Evolutionary conservation across 2,113 vertebrate genomes (phyloP).

Genomic region (Zootoca vivipara): DNA sequence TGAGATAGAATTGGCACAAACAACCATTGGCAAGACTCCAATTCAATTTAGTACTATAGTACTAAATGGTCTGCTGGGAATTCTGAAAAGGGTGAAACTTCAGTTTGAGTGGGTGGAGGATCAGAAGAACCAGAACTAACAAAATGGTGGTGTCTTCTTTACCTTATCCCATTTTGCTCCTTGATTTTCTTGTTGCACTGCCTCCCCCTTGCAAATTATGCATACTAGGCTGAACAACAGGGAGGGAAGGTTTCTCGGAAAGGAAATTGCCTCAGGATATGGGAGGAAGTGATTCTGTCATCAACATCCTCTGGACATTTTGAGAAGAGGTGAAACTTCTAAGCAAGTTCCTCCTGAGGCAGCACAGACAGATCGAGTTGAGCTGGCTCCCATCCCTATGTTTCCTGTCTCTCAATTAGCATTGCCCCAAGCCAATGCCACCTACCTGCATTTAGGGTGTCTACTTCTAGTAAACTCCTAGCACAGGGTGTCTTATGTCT

Average conservation of each 20-base stretch:
- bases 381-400: background rate
- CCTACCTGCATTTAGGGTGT: background rate
- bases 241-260: background rate
- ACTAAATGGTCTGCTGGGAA: background rate
- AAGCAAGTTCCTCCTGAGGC: constrained; percentile 7
- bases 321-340: constrained; percentile 3
- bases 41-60: background rate
- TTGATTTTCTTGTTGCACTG: background rate
- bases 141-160: background rate
- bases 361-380: background rate
- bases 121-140: background rate
- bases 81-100: background rate
- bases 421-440: background rate
- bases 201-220: background rate
- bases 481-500: background rate
- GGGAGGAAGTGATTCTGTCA: constrained; percentile 10
- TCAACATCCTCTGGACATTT: constrained; percentile 5
- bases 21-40: background rate
- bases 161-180: background rate
- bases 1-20: too few relatives aligned
- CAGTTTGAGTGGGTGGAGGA: background rate
- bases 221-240: background rate
- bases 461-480: background rate
- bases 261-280: background rate
- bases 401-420: background rate